Evolutionary conservation across 2,113 vertebrate genomes (phyloP), one percentile per base, ranked within the genome.

Genomic region (Erythrolamprus reginae): DNA sequence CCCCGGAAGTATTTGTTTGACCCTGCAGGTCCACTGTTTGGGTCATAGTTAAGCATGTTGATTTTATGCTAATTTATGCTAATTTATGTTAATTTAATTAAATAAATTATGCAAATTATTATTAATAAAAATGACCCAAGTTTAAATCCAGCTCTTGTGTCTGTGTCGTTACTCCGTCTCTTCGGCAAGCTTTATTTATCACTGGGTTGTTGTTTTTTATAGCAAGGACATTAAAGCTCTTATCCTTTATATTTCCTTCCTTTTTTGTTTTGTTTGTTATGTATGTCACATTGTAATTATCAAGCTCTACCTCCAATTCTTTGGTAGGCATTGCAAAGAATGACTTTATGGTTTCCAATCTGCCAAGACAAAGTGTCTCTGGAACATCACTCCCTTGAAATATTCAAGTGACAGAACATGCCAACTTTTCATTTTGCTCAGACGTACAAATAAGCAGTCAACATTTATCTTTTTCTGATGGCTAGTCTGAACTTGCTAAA

Each of bases 181-280:
- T n/a, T n/a, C n/a, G n/a, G n/a, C n/a, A n/a, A n/a, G 48, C 94
- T 95, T 90, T 92, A 93, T 94, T 94, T 93, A 95, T 94, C 5
- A 1, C 91, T 0, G 26, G 84, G 53, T n/a, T 33, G 87, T 93
- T 94, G 86, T 93, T 33, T 88, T 93, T 94, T 90, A 12, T 45
- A 89, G 92, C 89, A n/a, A 93, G 47, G 42, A 82, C 92, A 89
- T 90, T 38, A 26, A 89, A 89, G 88, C 92, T 90, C 91, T 96
- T 86, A 90, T 95, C 70, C 92, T 96, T 94, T 96, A 94, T 96
- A 94, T 95, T 93, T 42, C 45, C 5, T 50, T 87, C 90, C 94
- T 93, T 85, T 33, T 90, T 91, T 47, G 87, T 84, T 86, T 89
- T 94, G 83, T 95, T 95, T 96, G 94, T 95, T 94, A 94, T 93